These are phyloP conservation scores for Manis pentadactyla DNA, from an alignment of 2,797 vertebrate species.

Conservation along the genomic window DNA sequence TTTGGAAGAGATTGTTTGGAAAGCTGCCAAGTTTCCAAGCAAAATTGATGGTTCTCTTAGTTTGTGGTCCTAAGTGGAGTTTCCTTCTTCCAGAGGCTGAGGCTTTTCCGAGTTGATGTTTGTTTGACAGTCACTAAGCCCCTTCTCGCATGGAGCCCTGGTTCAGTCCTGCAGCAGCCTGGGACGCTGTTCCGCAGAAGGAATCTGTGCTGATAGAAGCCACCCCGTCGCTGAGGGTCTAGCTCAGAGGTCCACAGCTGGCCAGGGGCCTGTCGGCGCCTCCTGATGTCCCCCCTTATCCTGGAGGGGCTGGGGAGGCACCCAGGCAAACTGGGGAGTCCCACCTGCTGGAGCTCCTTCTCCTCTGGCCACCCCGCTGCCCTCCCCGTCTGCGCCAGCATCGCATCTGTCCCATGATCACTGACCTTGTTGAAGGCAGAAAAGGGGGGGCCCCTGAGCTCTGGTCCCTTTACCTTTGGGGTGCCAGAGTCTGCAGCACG, in stretches of 20 bases:
- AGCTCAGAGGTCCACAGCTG: too few relatives aligned
- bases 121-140: not conserved
- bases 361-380: rapidly evolving
- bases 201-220: not conserved
- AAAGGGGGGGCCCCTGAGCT: too few relatives aligned
- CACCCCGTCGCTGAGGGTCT: rapidly evolving
- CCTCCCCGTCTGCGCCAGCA: rapidly evolving
- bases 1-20: not conserved
- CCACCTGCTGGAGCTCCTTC: not conserved
- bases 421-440: not conserved
- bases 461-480: not conserved
- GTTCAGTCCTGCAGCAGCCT: not conserved
- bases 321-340: too few relatives aligned
- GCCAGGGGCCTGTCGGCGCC: not conserved
- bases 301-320: not conserved
- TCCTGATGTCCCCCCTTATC: rapidly evolving
- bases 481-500: not conserved
- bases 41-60: rapidly evolving
- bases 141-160: not conserved
- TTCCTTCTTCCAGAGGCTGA: not conserved
- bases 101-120: too few relatives aligned
- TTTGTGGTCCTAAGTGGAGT: not conserved
- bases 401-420: rapidly evolving
- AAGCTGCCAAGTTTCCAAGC: not conserved
- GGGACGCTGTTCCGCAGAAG: rapidly evolving